Conservation (phyloP, 2,888 invertebrate species). For the Chymomyza amoena region DNA sequence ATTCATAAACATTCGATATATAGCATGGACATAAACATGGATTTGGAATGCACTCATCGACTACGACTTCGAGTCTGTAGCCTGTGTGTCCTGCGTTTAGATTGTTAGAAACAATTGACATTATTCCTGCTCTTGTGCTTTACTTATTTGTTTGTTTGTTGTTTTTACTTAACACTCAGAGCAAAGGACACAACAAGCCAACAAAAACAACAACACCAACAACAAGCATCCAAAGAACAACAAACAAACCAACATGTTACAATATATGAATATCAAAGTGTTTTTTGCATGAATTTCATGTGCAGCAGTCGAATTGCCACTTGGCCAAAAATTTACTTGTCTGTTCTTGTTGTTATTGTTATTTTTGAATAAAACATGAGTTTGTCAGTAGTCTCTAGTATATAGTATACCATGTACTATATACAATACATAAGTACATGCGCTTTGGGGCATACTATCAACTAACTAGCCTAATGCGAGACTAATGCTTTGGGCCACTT, state of each 20-base stretch:
- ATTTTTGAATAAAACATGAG: slow-evolving; percentile 44
- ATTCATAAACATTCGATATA: slow-evolving; percentile 65
- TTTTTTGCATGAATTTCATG: slow-evolving; percentile 40
- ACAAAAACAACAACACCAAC: neutral
- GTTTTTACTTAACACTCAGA: slow-evolving; percentile 20
- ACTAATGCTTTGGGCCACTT: slow-evolving; percentile 8
- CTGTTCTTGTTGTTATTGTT: slow-evolving; percentile 19
- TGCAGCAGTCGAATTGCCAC: slow-evolving; percentile 10
- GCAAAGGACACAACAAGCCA: slow-evolving; percentile 12
- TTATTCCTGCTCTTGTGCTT: neutral
- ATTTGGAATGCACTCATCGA: neutral
- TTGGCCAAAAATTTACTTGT: slow-evolving; percentile 42
- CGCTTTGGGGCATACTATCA: neutral
- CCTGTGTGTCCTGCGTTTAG: neutral
- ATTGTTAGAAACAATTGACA: slow-evolving; percentile 1
- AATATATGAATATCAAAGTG: slow-evolving; percentile 47
- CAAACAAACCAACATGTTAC: neutral
- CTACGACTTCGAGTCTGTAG: neutral
- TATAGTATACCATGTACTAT: neutral
- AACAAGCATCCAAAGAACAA: neutral
- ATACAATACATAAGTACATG: neutral
- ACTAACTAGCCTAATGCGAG: neutral
- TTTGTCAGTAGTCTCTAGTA: neutral
- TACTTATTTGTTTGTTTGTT: slow-evolving; percentile 8
- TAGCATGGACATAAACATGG: slow-evolving; percentile 46